Evolutionary conservation across 2,888 invertebrate species (phyloP).

Genomic region (Caenorhabditis zanzibari): DNA sequence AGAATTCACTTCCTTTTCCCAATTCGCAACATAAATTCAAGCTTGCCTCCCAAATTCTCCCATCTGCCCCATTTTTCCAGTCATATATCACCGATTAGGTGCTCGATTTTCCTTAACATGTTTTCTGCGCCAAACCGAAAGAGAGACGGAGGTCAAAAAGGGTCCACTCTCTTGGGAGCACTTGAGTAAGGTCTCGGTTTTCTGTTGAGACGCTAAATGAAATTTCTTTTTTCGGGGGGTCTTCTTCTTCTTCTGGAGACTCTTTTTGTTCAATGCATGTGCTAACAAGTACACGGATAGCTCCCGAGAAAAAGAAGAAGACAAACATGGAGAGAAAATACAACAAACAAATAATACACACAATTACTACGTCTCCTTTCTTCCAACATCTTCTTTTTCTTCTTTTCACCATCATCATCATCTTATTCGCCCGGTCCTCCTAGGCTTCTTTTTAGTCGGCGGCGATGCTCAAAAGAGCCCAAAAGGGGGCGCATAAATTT

Average conservation of each 20-base stretch:
- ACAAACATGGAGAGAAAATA: conserved; percentile 27
- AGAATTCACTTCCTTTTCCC: neutral
- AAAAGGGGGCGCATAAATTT: conserved; percentile 49
- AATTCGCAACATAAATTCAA: neutral
- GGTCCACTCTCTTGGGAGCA: conserved; percentile 37
- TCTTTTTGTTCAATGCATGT: conserved; percentile 45
- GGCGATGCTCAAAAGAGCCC: conserved; percentile 41
- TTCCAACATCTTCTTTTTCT: conserved; percentile 22
- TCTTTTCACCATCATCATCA: conserved; percentile 41
- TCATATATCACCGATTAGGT: conserved; percentile 54
- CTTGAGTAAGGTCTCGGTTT: conserved; percentile 29
- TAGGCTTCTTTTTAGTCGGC: conserved; percentile 44
- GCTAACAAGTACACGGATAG: conserved; percentile 58
- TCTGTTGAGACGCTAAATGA: conserved; percentile 38
- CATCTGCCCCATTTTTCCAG: conserved; percentile 6
- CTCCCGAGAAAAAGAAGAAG: neutral
- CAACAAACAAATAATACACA: conserved; percentile 62
- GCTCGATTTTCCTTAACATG: conserved; percentile 13
- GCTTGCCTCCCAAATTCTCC: neutral
- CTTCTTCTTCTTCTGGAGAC: conserved; percentile 13
- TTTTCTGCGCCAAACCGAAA: conserved; percentile 21
- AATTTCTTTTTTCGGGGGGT: conserved; percentile 32
- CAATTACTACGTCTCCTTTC: conserved; percentile 56
- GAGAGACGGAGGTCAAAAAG: conserved; percentile 27
- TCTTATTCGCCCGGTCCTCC: conserved; percentile 33